These are phyloP conservation scores for Limnothrissa miodon DNA, from an alignment of 2,113 vertebrate species.

Conservation along the genomic window DNA sequence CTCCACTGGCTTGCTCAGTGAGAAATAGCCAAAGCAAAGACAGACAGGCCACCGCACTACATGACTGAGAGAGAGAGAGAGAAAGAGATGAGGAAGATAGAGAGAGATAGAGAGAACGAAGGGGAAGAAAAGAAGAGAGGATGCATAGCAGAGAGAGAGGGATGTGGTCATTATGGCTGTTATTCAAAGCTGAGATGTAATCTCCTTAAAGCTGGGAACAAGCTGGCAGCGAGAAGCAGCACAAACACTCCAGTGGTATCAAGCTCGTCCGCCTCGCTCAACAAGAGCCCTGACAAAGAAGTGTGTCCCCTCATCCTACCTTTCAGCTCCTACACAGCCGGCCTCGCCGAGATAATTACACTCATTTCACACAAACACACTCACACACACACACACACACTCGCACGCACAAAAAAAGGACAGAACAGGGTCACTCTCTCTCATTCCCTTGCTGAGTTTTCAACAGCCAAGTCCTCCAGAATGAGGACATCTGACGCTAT, in stretches of 20 bases:
- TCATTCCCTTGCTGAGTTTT: neutral
- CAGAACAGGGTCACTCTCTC: neutral
- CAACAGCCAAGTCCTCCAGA: neutral
- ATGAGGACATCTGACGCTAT: neutral
- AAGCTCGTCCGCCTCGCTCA: slow-evolving; percentile 1
- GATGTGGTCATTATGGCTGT: neutral
- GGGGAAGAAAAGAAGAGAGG: neutral
- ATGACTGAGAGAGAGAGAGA: neutral
- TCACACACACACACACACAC: too few relatives aligned
- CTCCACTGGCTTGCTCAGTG: neutral
- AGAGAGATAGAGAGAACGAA: neutral
- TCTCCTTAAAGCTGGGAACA: slow-evolving; percentile 37
- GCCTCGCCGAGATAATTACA: neutral
- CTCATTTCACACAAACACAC: neutral
- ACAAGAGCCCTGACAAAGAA: slow-evolving; percentile 36
- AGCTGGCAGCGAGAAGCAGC: slow-evolving; percentile 31
- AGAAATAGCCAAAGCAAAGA: neutral
- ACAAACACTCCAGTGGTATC: slow-evolving; percentile 43
- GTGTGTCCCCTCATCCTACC: neutral
- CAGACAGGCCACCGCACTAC: neutral
- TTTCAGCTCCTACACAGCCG: neutral
- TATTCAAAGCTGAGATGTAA: slow-evolving; percentile 27
- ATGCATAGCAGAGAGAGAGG: slow-evolving; percentile 15
- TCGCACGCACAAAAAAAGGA: too few relatives aligned
- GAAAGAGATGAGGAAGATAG: too few relatives aligned